Base-by-base conservation (phyloP, 30 jellyfish, hydroid and myxozoan species). In the Rhopilema esculentum region DNA sequence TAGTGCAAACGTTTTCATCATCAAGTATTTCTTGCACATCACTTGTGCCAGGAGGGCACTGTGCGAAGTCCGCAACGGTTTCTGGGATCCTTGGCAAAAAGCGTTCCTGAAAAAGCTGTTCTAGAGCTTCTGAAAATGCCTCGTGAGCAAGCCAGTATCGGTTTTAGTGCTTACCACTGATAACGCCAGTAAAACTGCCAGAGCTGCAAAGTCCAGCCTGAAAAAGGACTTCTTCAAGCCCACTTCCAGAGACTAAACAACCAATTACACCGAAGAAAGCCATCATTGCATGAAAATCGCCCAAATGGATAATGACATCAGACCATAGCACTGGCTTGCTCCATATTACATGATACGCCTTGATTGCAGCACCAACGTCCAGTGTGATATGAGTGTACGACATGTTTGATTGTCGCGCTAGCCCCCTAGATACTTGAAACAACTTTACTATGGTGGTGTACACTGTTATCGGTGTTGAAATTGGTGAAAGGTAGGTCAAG, bases 271-370 rank as follows among this genome's bases (percentile, higher is more conserved):
- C 72, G 40, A 85, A 85, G n/a, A 87, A 68, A 19, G 26, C 91
- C 86, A 87, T 69, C 91, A 77, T 76, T 12, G 86, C 87, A 53
- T 32, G 90, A 40, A 85, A 85, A 24, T 74, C 94, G 8, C 88
- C 94, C 1, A 72, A 27, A 20, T 85, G 83, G 23, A 85, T 27
- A 33, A 85, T 20, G 83, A 85, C 52, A 64, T 64, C 74, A 7
- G 74, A n/a, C 74, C 74, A 40, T 31, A 49, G 4, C 12, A 28
- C 77, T 31, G 83, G 91, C 24, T 82, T 82, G 32, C 66, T 83
- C 92, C 85, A 83, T 0, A 83, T 8, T 0, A 83, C 86, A 32
- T 71, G 92, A 64, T 27, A 83, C 4, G 85, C 80, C 53, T 83
- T 83, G 27, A 83, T 83, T 6, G 92, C 92, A 0, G 80, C 92